Evolutionary conservation across 37 sponge, comb jelly and placozoan species (phyloP).

Genomic region (Beroe ovata): DNA sequence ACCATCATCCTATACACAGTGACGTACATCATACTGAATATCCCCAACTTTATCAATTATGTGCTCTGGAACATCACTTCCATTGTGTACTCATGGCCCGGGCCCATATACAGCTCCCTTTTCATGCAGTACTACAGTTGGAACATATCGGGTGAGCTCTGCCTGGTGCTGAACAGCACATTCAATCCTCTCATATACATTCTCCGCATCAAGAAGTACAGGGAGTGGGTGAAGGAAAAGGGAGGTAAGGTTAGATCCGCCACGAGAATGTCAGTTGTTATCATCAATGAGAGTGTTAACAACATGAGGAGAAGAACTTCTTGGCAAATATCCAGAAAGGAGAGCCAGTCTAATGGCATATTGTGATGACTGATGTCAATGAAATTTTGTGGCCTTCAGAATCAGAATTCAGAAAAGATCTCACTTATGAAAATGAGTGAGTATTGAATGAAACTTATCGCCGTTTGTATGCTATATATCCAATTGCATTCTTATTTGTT

Average conservation of each 20-base stretch:
- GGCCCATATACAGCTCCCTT: slow-evolving; percentile 24
- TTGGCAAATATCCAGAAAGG: background rate
- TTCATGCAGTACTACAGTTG: slow-evolving; percentile 61
- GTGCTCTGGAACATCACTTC: slow-evolving; percentile 25
- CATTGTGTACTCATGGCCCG: slow-evolving; percentile 21
- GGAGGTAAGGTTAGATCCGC: background rate
- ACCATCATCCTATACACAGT: slow-evolving; percentile 43
- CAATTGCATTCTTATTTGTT: background rate
- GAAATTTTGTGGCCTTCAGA: too few relatives aligned
- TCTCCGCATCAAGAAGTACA: slow-evolving; percentile 21
- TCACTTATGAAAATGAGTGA: too few relatives aligned
- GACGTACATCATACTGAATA: slow-evolving; percentile 35
- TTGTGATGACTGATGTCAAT: background rate
- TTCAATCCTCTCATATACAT: slow-evolving; percentile 39
- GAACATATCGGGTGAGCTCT: slow-evolving; percentile 53
- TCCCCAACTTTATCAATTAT: slow-evolving; percentile 36
- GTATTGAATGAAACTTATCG: too few relatives aligned
- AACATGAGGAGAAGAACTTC: background rate
- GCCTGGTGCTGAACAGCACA: slow-evolving; percentile 30
- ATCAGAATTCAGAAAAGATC: too few relatives aligned
- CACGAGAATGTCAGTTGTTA: background rate
- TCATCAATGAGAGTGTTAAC: background rate
- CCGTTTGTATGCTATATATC: background rate
- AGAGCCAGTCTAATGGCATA: background rate
- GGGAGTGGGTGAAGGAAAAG: slow-evolving; percentile 4